Evolutionary conservation across 2,113 vertebrate species (phyloP), one percentile per base, ranked within the genome.

Genomic region (Barnardius zonarius): DNA sequence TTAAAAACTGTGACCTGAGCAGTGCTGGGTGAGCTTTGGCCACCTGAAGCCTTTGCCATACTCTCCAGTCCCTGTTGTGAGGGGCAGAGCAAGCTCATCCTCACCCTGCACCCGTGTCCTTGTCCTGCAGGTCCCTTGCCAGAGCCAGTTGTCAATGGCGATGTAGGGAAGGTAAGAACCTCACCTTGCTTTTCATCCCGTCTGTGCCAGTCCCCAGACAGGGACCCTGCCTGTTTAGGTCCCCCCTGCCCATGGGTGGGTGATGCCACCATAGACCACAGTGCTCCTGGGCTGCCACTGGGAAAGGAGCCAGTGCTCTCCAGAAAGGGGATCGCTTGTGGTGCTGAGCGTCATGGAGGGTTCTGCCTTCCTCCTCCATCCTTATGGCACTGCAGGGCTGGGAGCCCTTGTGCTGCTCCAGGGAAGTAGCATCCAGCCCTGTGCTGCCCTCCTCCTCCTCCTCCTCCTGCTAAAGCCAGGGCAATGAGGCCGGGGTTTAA

Each of bases 101-200:
- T 91, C 18, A 90, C 19, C 25, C 9, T 1, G 10, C 2, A 0
- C 48, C 48, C 0, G 0, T 74, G 30, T 92, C 83, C 76, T 83
- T 14, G 9, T 51, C 51, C 84, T 18, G 19, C 97, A 99, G 99
- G 99, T 97, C 98, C 98, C 70, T 95, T 99, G 91, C 99, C 99
- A 80, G 98, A 99, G 88, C 98, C 98, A 39, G 92, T 98, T 61
- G 85, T 98, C 83, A 99, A 99, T 43, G 99, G 99, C 11, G 98
- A 98, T 48, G 90, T 98, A 80, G 98, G 97, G 93, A 99, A 99
- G 99, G 99, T 99, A 98, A 98, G 95, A 72, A 10, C 41, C 27
- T 92, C 2, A 0, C 76, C 12, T 23, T 73, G 49, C 46, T 86
- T 85, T 57, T 62, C 44, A 67, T 81, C 43, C 35, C 31, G 6